Evolutionary conservation across 2,888 invertebrate species (phyloP), one percentile per base, ranked within the genome.

Genomic region (Chrysodeixis includens): DNA sequence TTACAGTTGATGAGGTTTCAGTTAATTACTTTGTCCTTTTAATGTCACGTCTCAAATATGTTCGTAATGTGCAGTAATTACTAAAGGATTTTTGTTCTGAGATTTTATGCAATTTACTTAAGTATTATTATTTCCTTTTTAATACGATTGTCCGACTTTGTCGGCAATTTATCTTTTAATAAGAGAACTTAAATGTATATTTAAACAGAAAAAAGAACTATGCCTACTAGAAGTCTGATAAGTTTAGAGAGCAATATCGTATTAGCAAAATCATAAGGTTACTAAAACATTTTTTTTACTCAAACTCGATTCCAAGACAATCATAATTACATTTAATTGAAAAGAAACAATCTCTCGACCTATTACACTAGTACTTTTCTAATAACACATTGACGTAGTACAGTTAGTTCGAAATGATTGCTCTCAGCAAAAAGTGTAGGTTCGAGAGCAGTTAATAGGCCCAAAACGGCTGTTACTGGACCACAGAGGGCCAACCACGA

Each of bases 11-110:
- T 67, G 52, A 30, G 44, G 40, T n/a, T 71, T 68, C 10, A 51
- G 62, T 49, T 60, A 54, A 72, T 77, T 56, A 30, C 57, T 44
- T 51, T 66, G 53, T 63, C 30, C 56, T 60, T 44, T 44, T 58
- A 71, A 49, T 66, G 62, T 68, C 69, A 63, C 12, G 56, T 51
- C 35, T 55, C 30, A 12, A 14, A 30, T 56, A 54, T 59, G 54
- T 57, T 2, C 7, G 46, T 20, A 18, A 49, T 49, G 46, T 49
- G 18, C 20, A 20, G 46, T 49, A 18, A 49, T 49, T 20, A 10
- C 46, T 49, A 20, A 20, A 20, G 18, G 20, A 20, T 49, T 49
- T 49, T 9, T 20, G 46, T 49, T 10, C 18, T 49, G 20, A 18
- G 20, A 20, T 49, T 49, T 49, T 18, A n/a, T 40, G n/a, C 7